phyloP scores from a whole-genome alignment of 2,888 invertebrate genomes.

The Dicranocentrus wangi region DNA sequence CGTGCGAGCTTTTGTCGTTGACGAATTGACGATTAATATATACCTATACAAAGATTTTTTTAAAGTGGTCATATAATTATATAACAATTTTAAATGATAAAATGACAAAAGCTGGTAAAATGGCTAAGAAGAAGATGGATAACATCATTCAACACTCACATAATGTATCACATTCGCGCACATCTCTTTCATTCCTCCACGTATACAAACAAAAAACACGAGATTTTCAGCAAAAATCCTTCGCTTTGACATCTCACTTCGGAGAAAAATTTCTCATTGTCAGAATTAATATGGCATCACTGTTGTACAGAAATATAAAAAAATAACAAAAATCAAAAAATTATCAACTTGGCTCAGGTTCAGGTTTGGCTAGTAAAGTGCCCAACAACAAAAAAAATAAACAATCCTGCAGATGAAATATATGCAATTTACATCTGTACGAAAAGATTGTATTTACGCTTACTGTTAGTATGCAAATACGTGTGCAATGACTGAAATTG shows the following conservation, averaged over 20 bases:
- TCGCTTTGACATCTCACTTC: too few species aligned
- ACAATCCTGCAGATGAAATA: too few species aligned
- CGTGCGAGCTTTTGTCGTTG: too few species aligned
- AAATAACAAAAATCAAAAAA: neutral
- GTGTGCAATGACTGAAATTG: neutral
- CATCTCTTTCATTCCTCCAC: neutral
- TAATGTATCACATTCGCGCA: neutral
- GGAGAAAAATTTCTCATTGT: too few species aligned
- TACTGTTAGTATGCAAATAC: too few species aligned
- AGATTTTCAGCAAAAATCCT: too few species aligned
- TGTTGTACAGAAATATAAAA: neutral
- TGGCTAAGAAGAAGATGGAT: neutral
- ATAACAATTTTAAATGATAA: neutral
- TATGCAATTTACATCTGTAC: too few species aligned
- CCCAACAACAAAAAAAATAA: neutral
- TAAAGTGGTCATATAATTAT: too few species aligned
- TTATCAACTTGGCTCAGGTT: too few species aligned
- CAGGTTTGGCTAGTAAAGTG: neutral
- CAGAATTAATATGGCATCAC: slow-evolving; percentile 3
- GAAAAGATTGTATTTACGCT: too few species aligned
- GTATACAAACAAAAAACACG: neutral
- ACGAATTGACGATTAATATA: too few species aligned
- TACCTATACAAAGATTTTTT: too few species aligned
- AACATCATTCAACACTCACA: slow-evolving; percentile 8
- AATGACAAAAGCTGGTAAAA: slow-evolving; percentile 9